Conservation (phyloP, 1,140 invertebrate genomes). For the Bombyx mori region DNA sequence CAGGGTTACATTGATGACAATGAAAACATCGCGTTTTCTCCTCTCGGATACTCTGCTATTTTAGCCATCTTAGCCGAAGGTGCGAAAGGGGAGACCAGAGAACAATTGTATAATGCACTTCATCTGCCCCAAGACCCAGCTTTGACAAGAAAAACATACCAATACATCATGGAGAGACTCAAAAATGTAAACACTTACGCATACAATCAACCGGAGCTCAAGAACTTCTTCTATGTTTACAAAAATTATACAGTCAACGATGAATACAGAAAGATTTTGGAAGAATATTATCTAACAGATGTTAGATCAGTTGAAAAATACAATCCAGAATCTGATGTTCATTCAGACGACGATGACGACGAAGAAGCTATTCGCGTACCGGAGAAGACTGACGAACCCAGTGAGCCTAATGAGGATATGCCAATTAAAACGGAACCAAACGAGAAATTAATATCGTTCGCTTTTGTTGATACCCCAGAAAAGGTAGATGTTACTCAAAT, state of each 20-base stretch:
- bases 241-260: slow-evolving; percentile 75
- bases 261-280: slow-evolving; percentile 72
- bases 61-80: slow-evolving; percentile 75
- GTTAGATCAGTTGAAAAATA: slow-evolving; percentile 72
- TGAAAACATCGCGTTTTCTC: slow-evolving; percentile 75
- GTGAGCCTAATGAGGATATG: slow-evolving; percentile 58
- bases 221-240: slow-evolving; percentile 77
- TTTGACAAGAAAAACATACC: slow-evolving; percentile 61
- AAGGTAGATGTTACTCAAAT: slow-evolving; percentile 49
- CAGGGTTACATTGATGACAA: slow-evolving; percentile 72
- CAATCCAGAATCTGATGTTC: slow-evolving; percentile 32
- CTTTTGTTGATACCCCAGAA: slow-evolving; percentile 63
- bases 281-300: slow-evolving; percentile 73
- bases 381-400: slow-evolving; percentile 26
- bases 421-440: slow-evolving; percentile 40
- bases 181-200: slow-evolving; percentile 71
- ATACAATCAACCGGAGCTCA: slow-evolving; percentile 72
- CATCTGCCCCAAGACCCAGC: slow-evolving; percentile 69
- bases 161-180: slow-evolving; percentile 63
- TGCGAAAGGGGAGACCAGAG: slow-evolving; percentile 71
- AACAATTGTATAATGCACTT: slow-evolving; percentile 71
- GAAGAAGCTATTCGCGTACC: slow-evolving; percentile 32
- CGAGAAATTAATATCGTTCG: slow-evolving; percentile 64
- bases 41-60: slow-evolving; percentile 74
- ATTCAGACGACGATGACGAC: slow-evolving; percentile 38